Base-by-base conservation (phyloP, 2,888 invertebrate genomes). In the Tryphoninae sp. region DNA sequence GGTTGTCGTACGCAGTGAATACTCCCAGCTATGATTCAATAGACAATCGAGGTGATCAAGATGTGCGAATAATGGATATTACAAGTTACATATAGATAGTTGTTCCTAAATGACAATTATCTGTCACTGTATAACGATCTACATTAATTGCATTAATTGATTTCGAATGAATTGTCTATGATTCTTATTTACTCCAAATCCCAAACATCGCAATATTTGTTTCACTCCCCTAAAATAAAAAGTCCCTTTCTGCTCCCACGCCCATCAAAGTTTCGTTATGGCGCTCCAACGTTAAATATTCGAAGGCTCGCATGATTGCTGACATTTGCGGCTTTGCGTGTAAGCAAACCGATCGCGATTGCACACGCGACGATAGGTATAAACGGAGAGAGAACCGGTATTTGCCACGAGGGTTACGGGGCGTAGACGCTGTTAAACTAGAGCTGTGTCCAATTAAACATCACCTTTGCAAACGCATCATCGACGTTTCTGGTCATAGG, bases 391-490 rank as follows among this genome's bases (percentile, higher is more conserved):
- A 58, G 65, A 55, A 42, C 33, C 45, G 53, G 51, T 53, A 49
- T 67, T 77, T 55, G 67, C 67, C 58, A 75, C 61, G 62, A 45
- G 59, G 13, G 22, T 11, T 13, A 53, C 22, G 61, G 67, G 62
- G 33, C 62, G 62, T 64, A 58, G 65, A 69, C 74, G 59, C 4
- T 33, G 73, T 64, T 26, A 26, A 67, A 59, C 42, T 33, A 40
- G 75, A 22, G 59, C 68, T 68, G 61, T 26, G n/a, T 19, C 26
- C 76, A 80, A 80, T 83, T 58, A 69, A 80, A 78, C 62, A 62
- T 80, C 80, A 78, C 80, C 80, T 80, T 49, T 26, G 68, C 16
- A 76, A 68, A 49, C 68, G 33, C 68, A 67, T 61, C 62, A 73
- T 49, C 55, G 33, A 55, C 59, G 42, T 67, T 76, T 83, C 80